A percentile compares a stretch with the other conserved stretches of the same genome.
Evolutionary conservation across 1,140 invertebrate genomes (phyloP).

Genomic region (Zaprionus kolodkinae): DNA sequence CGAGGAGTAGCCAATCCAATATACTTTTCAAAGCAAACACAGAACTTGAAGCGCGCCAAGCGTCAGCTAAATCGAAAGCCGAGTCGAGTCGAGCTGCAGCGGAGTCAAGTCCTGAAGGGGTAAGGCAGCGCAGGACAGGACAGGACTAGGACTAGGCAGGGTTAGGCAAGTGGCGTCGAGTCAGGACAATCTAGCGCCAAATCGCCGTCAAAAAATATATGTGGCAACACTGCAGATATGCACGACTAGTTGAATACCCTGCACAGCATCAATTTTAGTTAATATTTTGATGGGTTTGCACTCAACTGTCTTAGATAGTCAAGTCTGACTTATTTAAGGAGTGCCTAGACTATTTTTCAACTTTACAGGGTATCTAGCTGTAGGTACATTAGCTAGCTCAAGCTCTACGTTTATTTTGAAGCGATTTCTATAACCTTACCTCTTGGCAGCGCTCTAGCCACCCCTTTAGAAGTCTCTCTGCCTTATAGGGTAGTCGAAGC

Average conservation of each 20-base stretch:
- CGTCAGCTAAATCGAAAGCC: conserved; percentile 39
- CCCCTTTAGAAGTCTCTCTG: too few relatives aligned
- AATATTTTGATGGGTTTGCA: too few relatives aligned
- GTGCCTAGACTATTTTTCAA: not conserved
- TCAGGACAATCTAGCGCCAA: conserved; percentile 46
- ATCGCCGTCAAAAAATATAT: conserved; percentile 30
- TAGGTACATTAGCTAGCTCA: not conserved
- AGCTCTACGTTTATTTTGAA: too few relatives aligned
- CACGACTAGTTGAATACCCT: conserved; percentile 11
- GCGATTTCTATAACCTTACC: too few relatives aligned
- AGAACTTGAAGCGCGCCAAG: conserved; percentile 60
- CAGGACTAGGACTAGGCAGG: too few relatives aligned
- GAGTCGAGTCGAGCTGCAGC: not conserved
- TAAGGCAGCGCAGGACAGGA: too few relatives aligned
- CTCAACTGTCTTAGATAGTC: too few relatives aligned
- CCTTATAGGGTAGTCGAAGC: conserved; percentile 34
- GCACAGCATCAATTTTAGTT: not conserved
- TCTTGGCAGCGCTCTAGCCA: too few relatives aligned
- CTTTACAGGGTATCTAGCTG: not conserved
- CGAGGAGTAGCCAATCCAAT: conserved; percentile 67
- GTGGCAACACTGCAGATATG: too few relatives aligned
- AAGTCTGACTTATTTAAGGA: too few relatives aligned
- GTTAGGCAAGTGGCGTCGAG: conserved; percentile 4
- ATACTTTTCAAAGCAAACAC: conserved; percentile 80
- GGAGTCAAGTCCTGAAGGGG: not conserved